Evolutionary conservation across 2,888 invertebrate genomes (phyloP).

Genomic region (Cryptus viduatorius): DNA sequence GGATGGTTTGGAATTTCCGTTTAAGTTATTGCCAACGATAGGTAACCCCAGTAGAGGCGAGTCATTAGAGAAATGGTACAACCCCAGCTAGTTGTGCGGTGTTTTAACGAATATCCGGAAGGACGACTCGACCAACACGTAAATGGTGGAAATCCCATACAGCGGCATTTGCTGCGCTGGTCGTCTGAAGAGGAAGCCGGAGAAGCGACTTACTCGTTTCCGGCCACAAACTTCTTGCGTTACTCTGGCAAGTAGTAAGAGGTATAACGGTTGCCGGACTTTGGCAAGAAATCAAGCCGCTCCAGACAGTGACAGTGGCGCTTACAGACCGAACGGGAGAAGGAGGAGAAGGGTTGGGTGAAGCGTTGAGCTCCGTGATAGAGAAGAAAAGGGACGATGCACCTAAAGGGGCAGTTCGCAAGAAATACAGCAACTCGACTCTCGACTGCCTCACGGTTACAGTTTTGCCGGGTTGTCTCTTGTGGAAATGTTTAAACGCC

Average conservation of each 20-base stretch:
- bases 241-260: slow-evolving; percentile 11
- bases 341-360: slow-evolving; percentile 34
- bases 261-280: slow-evolving; percentile 60
- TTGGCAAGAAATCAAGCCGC: slow-evolving; percentile 78
- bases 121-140: slow-evolving; percentile 46
- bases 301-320: slow-evolving; percentile 74
- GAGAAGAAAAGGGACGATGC: slow-evolving; percentile 53
- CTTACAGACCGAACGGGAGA: slow-evolving; percentile 2
- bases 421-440: slow-evolving; percentile 47
- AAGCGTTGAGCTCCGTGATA: slow-evolving; percentile 23
- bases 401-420: slow-evolving; percentile 44
- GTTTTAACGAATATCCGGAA: slow-evolving; percentile 52
- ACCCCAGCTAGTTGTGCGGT: slow-evolving; percentile 2
- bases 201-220: slow-evolving; percentile 72
- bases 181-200: slow-evolving; percentile 66
- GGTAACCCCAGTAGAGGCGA: slow-evolving; percentile 44
- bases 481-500: slow-evolving; percentile 44
- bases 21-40: slow-evolving; percentile 25
- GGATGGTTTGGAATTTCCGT: slow-evolving; percentile 3
- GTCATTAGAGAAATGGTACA: slow-evolving; percentile 45
- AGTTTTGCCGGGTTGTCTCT: slow-evolving; percentile 6
- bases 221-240: slow-evolving; percentile 74
- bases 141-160: slow-evolving; percentile 42
- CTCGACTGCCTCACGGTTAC: slow-evolving; percentile 30
- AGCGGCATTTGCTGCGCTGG: background rate